Evolutionary conservation across 2,888 invertebrate species (phyloP), one percentile per base, ranked within the genome.

Genomic region (Eilema depressum): DNA sequence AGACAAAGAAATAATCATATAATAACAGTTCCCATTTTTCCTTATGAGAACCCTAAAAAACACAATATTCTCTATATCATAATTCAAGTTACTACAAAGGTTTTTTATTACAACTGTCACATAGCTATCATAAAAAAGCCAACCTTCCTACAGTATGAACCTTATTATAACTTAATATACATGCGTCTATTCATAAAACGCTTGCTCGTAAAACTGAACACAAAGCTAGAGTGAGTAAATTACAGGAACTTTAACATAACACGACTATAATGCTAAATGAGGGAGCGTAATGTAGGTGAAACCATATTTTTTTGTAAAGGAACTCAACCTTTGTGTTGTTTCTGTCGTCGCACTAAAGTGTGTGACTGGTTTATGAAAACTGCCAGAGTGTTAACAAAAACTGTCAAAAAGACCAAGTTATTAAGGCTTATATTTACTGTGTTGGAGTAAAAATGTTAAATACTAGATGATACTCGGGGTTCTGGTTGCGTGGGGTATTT

Each of bases 321-420:
- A 71, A 71, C 73, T 74, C 56, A 75, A 71, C 70, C 66, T 80
- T 70, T 80, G 73, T 75, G 71, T 73, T 74, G 73, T 76, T 73
- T 75, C 65, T 70, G 63, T 67, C 71, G 66, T 70, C 62, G 56
- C 59, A 70, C 62, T 57, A 63, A 64, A 71, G 56, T 73, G 60
- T 61, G 63, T 56, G 41, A 68, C 60, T 69, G 74, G 64, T 65
- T 68, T 69, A 60, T 63, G 26, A 66, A 74, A 73, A 65, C 62
- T 66, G 59, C 73, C 28, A 56, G 63, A 74, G 67, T 63, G 61
- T 68, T 80, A 75, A 71, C 67, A 73, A 61, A 65, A 64, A 53
- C 64, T 62, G 69, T 69, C 41, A 66, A 71, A 70, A 65, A 68
- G 26, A 56, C 11, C 47, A 57, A 57, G 60, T 60, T 69, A 68